phyloP scores from a whole-genome alignment of 2,888 invertebrate genomes.

The Nasonovia ribisnigri region DNA sequence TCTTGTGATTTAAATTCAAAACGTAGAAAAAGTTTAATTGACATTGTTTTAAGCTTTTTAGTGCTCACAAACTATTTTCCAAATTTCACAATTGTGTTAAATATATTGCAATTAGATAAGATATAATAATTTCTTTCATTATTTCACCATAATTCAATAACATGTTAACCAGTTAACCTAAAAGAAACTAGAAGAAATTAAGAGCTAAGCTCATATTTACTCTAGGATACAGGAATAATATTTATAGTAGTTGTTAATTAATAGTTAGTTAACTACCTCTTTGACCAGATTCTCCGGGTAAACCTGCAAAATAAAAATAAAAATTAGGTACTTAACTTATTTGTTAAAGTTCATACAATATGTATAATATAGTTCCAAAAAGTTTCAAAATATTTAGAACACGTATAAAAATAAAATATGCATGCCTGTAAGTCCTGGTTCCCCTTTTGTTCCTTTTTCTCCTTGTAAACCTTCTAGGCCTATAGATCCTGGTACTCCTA shows the following conservation, averaged over 20 bases:
- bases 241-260: neutral
- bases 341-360: neutral
- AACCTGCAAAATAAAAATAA: conserved; percentile 71
- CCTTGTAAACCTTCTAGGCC: conserved; percentile 82
- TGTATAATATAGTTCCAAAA: neutral
- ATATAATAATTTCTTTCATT: neutral
- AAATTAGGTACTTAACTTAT: neutral
- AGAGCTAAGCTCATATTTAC: neutral
- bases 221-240: neutral
- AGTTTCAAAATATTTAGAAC: neutral
- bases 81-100: neutral
- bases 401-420: neutral
- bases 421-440: conserved; percentile 74
- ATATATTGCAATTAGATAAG: neutral
- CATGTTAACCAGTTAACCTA: neutral
- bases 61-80: neutral
- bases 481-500: conserved; percentile 75
- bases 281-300: conserved; percentile 77
- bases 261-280: conserved; percentile 71
- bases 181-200: neutral
- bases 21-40: neutral
- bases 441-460: conserved; percentile 81
- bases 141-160: neutral
- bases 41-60: neutral
- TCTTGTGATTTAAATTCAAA: neutral